phyloP scores from a whole-genome alignment of 2,113 vertebrate genomes.

The Prionailurus viverrinus region DNA sequence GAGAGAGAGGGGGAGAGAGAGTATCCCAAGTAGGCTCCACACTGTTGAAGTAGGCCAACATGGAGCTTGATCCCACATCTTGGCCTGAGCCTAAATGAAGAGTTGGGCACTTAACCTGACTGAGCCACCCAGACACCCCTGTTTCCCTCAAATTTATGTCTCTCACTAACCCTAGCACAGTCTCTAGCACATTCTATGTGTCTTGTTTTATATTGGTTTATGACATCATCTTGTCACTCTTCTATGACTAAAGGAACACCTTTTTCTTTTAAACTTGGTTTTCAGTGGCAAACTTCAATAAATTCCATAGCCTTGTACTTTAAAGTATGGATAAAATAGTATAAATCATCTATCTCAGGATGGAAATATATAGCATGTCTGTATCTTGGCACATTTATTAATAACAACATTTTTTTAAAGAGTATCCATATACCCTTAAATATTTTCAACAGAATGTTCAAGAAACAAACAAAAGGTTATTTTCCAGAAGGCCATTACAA shows the following conservation, averaged over 20 bases:
- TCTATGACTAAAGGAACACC: neutral
- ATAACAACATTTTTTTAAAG: neutral
- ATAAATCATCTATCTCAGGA: neutral
- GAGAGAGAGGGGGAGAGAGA: too few species aligned
- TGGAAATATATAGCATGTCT: neutral
- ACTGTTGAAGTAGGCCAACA: too few species aligned
- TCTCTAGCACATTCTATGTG: neutral
- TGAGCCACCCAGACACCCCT: too few species aligned
- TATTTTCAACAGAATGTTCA: conserved; percentile 12
- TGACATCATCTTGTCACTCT: neutral
- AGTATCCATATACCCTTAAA: neutral
- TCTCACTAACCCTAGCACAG: neutral
- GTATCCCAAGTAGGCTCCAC: too few species aligned
- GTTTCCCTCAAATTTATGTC: neutral
- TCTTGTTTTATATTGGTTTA: conserved; percentile 16
- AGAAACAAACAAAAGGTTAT: too few species aligned
- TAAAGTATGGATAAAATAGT: neutral
- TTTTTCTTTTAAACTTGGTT: conserved; percentile 53
- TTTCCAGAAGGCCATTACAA: neutral
- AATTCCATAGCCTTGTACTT: neutral
- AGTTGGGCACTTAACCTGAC: too few species aligned
- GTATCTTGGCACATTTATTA: neutral
- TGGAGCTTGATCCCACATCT: too few species aligned
- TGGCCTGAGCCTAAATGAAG: too few species aligned
- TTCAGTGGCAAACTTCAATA: neutral